A percentile compares a stretch with the other conserved stretches of the same genome.
Evolutionary conservation across 2,113 vertebrate genomes (phyloP).

Genomic region (Alethe castanea): DNA sequence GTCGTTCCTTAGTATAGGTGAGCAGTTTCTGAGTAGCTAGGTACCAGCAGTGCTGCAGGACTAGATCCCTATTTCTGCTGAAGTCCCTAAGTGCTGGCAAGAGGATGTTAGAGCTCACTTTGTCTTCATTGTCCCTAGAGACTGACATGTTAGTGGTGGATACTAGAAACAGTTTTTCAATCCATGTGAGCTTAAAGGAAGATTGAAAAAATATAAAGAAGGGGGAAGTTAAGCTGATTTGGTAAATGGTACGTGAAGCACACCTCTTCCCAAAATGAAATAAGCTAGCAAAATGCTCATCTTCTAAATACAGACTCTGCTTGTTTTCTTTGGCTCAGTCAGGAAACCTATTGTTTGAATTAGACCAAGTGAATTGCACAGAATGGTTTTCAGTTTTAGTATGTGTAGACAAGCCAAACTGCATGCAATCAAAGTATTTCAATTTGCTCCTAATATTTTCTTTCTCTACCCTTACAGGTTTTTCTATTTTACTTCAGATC

Average conservation of each 20-base stretch:
- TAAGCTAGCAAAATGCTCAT: neutral
- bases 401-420: neutral
- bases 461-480: neutral
- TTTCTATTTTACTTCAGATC: neutral
- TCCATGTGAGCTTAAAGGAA: neutral
- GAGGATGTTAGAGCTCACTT: neutral
- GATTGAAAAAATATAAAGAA: neutral
- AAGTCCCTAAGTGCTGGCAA: neutral
- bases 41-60: neutral
- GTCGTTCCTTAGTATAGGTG: neutral
- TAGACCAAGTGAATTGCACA: neutral
- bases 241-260: neutral
- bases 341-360: conserved; percentile 7
- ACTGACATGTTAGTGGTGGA: neutral
- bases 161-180: neutral
- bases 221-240: neutral
- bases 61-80: neutral
- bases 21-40: neutral
- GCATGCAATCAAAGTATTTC: neutral
- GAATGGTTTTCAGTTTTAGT: conserved; percentile 14
- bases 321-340: conserved; percentile 20
- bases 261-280: neutral
- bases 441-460: neutral
- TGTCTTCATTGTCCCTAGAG: neutral
- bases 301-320: neutral